phyloP scores from a whole-genome alignment of 2,113 vertebrate species.

The Otocyon megalotis region DNA sequence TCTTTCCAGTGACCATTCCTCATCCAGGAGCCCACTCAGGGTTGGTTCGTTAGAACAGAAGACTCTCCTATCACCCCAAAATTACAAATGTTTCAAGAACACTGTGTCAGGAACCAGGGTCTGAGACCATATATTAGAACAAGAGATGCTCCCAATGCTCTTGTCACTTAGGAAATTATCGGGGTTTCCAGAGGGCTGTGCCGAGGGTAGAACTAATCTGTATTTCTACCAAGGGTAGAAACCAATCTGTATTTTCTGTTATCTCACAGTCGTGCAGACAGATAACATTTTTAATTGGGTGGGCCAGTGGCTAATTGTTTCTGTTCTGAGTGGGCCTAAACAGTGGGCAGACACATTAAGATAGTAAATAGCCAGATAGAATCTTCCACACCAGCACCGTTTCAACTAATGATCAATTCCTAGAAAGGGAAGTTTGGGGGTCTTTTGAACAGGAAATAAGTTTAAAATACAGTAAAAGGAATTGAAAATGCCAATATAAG shows the following conservation, averaged over 20 bases:
- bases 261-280: not conserved
- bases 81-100: not conserved
- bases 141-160: not conserved
- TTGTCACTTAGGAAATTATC: not conserved
- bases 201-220: too few species aligned
- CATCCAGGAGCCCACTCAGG: not conserved
- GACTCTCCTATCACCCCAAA: not conserved
- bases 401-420: not conserved
- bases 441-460: not conserved
- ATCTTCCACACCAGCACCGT: not conserved
- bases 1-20: not conserved
- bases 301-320: not conserved
- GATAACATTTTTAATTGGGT: conserved; percentile 20
- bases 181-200: not conserved
- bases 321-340: not conserved
- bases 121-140: not conserved
- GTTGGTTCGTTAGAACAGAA: not conserved
- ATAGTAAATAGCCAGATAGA: not conserved
- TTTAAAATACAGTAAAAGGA: conserved; percentile 52
- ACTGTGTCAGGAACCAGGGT: not conserved
- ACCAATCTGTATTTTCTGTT: not conserved
- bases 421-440: not conserved
- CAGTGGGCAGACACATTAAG: not conserved
- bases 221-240: not conserved
- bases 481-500: conserved; percentile 22